Conservation (phyloP, 2,113 vertebrate species). For the Corynorhinus townsendii region DNA sequence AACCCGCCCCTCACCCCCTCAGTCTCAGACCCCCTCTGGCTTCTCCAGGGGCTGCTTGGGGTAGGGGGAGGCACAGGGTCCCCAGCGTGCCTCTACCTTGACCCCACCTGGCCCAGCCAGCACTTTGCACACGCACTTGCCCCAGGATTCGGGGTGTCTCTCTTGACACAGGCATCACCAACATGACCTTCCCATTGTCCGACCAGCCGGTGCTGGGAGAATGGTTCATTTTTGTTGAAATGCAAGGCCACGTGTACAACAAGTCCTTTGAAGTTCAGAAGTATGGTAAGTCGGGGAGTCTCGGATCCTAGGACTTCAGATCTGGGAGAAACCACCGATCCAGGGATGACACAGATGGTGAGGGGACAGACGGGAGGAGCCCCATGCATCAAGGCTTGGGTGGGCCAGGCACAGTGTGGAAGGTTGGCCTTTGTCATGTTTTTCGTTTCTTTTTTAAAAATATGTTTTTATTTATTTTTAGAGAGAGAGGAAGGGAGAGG, state of each 20-base stretch:
- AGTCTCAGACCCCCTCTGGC: not conserved
- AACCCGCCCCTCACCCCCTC: fast-evolving
- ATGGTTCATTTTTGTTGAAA: conserved; percentile 91
- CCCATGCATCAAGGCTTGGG: not conserved
- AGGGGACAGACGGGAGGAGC: fast-evolving
- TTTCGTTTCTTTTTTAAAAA: not conserved
- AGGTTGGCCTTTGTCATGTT: not conserved
- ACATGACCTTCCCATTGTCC: conserved; percentile 92
- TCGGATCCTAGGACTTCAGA: not conserved
- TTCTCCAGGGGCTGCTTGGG: not conserved
- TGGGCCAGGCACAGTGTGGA: not conserved
- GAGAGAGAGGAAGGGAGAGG: no score
- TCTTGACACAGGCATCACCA: conserved; percentile 85
- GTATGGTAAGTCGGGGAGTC: conserved; percentile 85
- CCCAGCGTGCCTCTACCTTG: not conserved
- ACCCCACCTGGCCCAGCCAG: not conserved
- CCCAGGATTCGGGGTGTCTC: not conserved
- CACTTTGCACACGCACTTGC: not conserved
- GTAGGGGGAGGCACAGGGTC: not conserved
- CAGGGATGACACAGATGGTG: fast-evolving
- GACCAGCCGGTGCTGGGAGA: conserved; percentile 95
- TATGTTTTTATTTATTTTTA: no score
- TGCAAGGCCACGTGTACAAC: conserved; percentile 92
- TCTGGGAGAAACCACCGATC: not conserved
- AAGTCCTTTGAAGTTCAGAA: conserved; percentile 95